Base-by-base conservation (phyloP, 2,797 vertebrate genomes). In the Furcifer pardalis region DNA sequence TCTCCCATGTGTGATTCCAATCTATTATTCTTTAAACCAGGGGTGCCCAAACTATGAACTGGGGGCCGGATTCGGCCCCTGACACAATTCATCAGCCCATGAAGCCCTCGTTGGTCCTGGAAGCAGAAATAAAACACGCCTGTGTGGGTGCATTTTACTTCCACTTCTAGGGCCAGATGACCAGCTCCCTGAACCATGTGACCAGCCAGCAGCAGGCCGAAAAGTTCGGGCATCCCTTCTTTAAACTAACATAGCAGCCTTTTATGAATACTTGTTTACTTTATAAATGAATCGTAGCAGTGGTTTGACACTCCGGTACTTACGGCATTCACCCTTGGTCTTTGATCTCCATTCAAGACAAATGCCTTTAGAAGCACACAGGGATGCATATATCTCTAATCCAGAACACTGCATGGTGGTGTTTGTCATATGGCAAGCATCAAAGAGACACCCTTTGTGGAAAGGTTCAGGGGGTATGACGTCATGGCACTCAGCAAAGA, bases 331-430 rank as follows among this genome's bases (percentile, higher is more conserved):
- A 7, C 82, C 73, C 30, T 95, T 92, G 75, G 95, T 95, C 30
- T 9, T 44, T 76, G 59, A 12, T 90, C 96, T 94, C 96, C 96
- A 97, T 85, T 96, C 90, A 17, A 96, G 32, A 79, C 96, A 97
- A 46, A 94, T 27, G 12, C 91, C 93, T 21, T 83, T 84, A 32
- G 90, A 25, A 0, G 91, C 92, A 10, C 96, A 97, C 75, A 96
- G 93, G 0, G 94, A 78, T 5, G 95, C 94, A 1, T 97, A 97
- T 1, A 96, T 92, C 91, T 96, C 94, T 78, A 97, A 84, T 66
- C 90, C 79, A 0, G 96, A 95, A 76, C 96, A 97, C 79, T 89
- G 79, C 69, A 92, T 83, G 0, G 12, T 78, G 5, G 1, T 0
- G 23, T 86, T 2, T 0, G 1, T 10, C 62, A 89, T 25, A 21